These are phyloP conservation scores for Drosophila orosa DNA, from an alignment of 1,140 invertebrate genomes.

Conservation along the genomic window DNA sequence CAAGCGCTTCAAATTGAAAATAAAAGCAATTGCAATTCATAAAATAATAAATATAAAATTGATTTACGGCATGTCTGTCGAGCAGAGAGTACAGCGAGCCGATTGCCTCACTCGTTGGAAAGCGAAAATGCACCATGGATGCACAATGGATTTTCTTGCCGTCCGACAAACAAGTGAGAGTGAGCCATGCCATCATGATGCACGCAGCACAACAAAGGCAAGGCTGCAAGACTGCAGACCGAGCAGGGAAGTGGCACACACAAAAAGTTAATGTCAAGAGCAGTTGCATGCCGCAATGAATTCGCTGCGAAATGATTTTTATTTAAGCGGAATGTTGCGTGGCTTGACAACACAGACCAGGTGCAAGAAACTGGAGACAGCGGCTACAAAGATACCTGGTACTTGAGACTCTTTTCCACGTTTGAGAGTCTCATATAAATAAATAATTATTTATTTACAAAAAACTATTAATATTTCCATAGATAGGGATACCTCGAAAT, in stretches of 20 bases:
- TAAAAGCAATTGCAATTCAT: constrained; percentile 75
- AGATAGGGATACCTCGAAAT: too few relatives aligned
- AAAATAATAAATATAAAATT: constrained; percentile 83
- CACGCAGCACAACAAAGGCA: constrained; percentile 24
- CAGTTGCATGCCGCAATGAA: constrained; percentile 64
- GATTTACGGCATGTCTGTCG: constrained; percentile 71
- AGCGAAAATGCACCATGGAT: constrained; percentile 66
- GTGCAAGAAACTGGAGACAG: background rate
- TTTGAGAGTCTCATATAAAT: too few relatives aligned
- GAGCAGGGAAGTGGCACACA: constrained; percentile 8
- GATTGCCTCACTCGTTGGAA: constrained; percentile 27
- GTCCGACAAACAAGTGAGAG: constrained; percentile 52
- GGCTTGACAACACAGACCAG: constrained; percentile 17
- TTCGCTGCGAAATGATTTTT: constrained; percentile 73
- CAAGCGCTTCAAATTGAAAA: constrained; percentile 59
- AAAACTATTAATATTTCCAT: too few relatives aligned
- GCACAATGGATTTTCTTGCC: constrained; percentile 53
- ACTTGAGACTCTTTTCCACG: background rate
- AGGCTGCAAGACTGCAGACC: background rate
- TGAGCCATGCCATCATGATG: constrained; percentile 35
- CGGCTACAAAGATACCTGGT: background rate
- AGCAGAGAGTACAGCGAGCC: constrained; percentile 18
- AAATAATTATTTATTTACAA: too few relatives aligned
- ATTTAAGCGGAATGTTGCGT: constrained; percentile 65
- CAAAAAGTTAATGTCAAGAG: constrained; percentile 67